Conservation (phyloP, 2,888 invertebrate species). For the Nipponacmea schrenckii region DNA sequence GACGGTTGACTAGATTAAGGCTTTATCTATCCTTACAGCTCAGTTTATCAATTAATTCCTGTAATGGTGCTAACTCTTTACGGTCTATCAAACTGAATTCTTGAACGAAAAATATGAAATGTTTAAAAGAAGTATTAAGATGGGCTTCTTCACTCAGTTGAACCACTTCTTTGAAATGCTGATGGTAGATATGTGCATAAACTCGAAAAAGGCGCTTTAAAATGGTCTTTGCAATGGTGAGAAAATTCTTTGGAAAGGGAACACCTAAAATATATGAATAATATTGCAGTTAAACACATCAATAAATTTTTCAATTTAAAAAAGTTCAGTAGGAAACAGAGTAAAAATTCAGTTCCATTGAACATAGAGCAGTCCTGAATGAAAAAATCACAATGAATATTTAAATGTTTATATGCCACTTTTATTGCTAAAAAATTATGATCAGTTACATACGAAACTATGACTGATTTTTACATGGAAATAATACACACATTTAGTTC, state of each 20-base stretch:
- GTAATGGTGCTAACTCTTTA: conserved; percentile 94
- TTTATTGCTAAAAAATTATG: too few species aligned
- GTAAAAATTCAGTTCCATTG: too few species aligned
- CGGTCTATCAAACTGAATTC: conserved; percentile 97
- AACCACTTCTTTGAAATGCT: conserved; percentile 97
- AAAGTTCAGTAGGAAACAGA: too few species aligned
- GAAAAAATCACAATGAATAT: too few species aligned
- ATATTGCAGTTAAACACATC: too few species aligned
- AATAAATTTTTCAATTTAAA: too few species aligned
- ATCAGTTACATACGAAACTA: too few species aligned
- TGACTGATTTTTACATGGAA: too few species aligned
- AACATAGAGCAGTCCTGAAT: too few species aligned
- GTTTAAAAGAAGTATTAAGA: conserved; percentile 98
- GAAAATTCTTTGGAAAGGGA: conserved; percentile 97
- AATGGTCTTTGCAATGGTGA: conserved; percentile 96
- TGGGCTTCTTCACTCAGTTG: conserved; percentile 95
- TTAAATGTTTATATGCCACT: too few species aligned
- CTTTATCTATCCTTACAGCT: conserved; percentile 56
- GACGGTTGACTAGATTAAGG: neutral
- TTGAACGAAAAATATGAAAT: conserved; percentile 97
- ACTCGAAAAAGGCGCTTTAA: conserved; percentile 97
- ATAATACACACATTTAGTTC: too few species aligned
- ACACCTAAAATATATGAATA: conserved; percentile 76
- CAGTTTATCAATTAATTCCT: conserved; percentile 88
- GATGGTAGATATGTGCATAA: conserved; percentile 99